Base-by-base conservation (phyloP, 2,113 vertebrate species). In the Menura novaehollandiae region DNA sequence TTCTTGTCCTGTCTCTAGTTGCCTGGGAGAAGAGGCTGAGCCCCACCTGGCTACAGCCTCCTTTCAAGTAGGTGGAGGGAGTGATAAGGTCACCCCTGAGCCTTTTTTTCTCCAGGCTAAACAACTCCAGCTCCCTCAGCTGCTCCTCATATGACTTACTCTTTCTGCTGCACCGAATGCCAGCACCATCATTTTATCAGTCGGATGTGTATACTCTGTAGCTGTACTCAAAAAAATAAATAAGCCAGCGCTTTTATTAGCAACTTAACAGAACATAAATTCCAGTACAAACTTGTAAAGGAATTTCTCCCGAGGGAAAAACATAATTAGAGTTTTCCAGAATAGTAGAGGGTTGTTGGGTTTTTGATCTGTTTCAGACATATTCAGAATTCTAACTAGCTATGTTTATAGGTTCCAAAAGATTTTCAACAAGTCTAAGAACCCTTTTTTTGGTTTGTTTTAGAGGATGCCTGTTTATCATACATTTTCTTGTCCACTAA, bases 381-480 rank as follows among this genome's bases (percentile, higher is more conserved):
- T 59, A 95, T 26, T 66, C 43, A 85, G 79, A 80, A 75, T 90
- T 91, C 49, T 80, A 93, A 94, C 76, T 64, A 68, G 84, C 76
- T 95, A 56, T 87, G 95, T 68, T 96, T 68, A 56, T 33, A 68
- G 5, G 60, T 71, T 93, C 93, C 95, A 96, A 96, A 84, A 93
- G 23, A 73, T 92, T 96, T 94, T 96, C 93, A 96, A 91, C 92
- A 96, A 81, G 72, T 92, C 88, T 86, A 94, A 86, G 93, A 82
- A 1, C 0, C 1, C 4, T 43, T 44, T 43, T 69, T 73, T 41
- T 56, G 35, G 33, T 84, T 81, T 72, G n/a, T 75, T 91, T 94
- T 74, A 92, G 73, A 92, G 41, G 83, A 92, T 64, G 78, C 78
- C 91, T 94, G 77, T 91, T 92, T 95, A 78, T 93, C 76, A 78